Evolutionary conservation across 2,797 vertebrate species (phyloP).

Genomic region (Lates japonicus): DNA sequence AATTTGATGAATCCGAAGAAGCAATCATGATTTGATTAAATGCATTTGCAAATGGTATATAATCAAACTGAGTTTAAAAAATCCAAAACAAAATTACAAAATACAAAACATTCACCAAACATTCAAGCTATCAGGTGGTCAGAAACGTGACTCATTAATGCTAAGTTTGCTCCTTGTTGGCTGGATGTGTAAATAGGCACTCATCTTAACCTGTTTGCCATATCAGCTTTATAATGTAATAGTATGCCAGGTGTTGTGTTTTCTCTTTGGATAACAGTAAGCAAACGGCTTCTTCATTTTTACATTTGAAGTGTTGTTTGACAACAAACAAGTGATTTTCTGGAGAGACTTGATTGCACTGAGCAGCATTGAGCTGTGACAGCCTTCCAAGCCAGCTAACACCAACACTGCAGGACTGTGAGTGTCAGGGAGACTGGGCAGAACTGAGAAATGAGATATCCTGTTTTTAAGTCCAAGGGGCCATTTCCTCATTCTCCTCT

Average conservation of each 20-base stretch:
- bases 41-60: background rate
- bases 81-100: background rate
- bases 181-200: background rate
- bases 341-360: background rate
- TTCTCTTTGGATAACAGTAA: background rate
- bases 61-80: background rate
- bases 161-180: background rate
- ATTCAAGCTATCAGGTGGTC: background rate
- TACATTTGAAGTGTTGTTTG: background rate
- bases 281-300: background rate
- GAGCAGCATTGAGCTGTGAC: background rate
- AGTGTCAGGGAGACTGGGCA: background rate
- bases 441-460: background rate
- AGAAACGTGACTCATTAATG: background rate
- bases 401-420: background rate
- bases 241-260: background rate
- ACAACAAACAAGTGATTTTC: background rate
- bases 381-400: background rate
- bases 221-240: no score
- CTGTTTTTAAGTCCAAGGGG: background rate
- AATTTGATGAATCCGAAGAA: background rate
- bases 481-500: conserved; percentile 27
- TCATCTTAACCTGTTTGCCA: no score
- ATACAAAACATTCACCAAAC: background rate
- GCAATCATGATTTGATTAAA: background rate